Base-by-base conservation (phyloP, 2,113 vertebrate species). In the Progne subis region DNA sequence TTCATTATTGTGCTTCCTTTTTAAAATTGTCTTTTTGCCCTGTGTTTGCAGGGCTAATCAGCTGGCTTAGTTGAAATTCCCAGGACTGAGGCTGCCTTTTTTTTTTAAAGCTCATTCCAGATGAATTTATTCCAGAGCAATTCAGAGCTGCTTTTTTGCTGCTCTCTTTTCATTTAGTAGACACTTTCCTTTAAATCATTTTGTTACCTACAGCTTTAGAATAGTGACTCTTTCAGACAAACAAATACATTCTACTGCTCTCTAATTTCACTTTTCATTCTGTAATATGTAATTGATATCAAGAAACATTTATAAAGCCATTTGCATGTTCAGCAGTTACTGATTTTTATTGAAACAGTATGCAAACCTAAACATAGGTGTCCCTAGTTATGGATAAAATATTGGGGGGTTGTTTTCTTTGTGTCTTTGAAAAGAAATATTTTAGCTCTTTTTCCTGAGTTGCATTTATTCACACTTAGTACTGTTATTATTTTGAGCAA, bases 11-110 rank as follows among this genome's bases (percentile, higher is more conserved):
- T 1, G 4, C n/a, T 57, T 95, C 32, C 26, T 56, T 89, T 82
- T 92, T 46, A 2, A 68, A 92, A 90, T 34, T 78, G 56, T 18
- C 32, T 64, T 67, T 82, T 90, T 92, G 68, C 64, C 47, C 20
- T 68, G 15, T 61, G 18, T 88, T 86, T 93, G 28, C n/a, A 53
- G 57, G 53, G 44, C 53, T 96, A 81, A 96, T 96, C 86, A 88
- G 15, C 23, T 77, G 67, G 39, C 34, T 94, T 82, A 75, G 49
- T 44, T 64, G 56, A 86, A 88, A 21, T 56, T 92, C 74, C 28
- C 21, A 74, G 44, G 50, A 87, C 60, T 49, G 44, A 81, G 69
- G n/a, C 44, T 84, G 80, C 12, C 61, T 63, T 92, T 95, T 92
- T 92, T 64, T 56, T 72, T 83, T 93, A 68, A 71, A 68, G 74